Evolutionary conservation across 2,888 invertebrate genomes (phyloP).

Genomic region (Brachyptera risi): DNA sequence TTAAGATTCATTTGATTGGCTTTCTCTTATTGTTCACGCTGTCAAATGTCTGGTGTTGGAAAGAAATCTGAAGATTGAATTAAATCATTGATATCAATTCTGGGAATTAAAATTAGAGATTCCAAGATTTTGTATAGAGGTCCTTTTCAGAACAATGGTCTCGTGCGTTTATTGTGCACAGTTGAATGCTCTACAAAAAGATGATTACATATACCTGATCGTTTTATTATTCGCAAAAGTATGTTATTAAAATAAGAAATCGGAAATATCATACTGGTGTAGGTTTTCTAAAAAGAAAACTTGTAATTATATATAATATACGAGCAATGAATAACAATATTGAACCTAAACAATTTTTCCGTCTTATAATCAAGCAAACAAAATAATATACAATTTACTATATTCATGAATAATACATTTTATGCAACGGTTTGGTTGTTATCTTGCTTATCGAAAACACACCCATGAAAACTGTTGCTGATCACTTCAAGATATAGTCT

Average conservation of each 20-base stretch:
- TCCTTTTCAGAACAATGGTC: not conserved
- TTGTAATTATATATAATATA: not conserved
- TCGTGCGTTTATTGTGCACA: not conserved
- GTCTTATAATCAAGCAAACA: not conserved
- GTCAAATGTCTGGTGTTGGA: too few species aligned
- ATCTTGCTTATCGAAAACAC: too few species aligned
- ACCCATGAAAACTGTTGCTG: too few species aligned
- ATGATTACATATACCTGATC: not conserved
- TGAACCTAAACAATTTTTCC: not conserved
- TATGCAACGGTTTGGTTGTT: too few species aligned
- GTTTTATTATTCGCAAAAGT: not conserved
- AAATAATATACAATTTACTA: not conserved
- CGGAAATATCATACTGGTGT: not conserved
- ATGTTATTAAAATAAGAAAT: not conserved
- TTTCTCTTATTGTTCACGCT: too few species aligned
- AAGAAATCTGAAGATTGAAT: too few species aligned
- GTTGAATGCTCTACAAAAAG: not conserved
- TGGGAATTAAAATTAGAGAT: too few species aligned
- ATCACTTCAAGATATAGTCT: too few species aligned
- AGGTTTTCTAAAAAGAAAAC: not conserved
- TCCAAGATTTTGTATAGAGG: too few species aligned
- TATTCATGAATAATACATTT: not conserved
- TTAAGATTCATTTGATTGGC: too few species aligned
- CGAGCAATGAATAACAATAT: not conserved
- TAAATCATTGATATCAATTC: too few species aligned